These are phyloP conservation scores for Pollenia angustigena DNA, from an alignment of 2,888 invertebrate genomes.

Conservation along the genomic window DNA sequence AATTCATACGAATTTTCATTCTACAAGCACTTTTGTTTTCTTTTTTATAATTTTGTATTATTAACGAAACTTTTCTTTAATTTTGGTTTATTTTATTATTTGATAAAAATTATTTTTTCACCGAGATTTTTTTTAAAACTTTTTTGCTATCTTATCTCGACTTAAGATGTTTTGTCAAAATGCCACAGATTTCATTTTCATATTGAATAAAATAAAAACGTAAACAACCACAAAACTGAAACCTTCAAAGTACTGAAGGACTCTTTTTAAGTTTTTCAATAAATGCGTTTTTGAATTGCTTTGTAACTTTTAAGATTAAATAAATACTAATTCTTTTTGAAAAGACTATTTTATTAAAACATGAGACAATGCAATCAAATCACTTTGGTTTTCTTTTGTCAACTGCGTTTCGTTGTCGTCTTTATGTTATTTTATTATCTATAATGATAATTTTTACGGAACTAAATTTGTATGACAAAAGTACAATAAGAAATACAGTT, in stretches of 20 bases:
- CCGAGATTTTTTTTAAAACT: too few species aligned
- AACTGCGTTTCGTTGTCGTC: not conserved
- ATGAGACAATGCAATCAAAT: not conserved
- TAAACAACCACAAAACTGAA: conserved; percentile 27
- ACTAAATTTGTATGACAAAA: conserved; percentile 34
- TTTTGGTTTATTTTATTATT: too few species aligned
- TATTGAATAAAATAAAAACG: not conserved
- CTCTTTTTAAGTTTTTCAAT: not conserved
- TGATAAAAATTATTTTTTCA: too few species aligned
- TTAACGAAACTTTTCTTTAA: too few species aligned
- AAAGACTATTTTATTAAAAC: not conserved
- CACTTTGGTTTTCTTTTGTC: not conserved
- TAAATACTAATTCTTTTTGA: not conserved
- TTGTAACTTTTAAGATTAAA: not conserved
- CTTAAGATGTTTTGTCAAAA: too few species aligned
- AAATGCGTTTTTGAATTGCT: not conserved
- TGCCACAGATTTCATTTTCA: too few species aligned
- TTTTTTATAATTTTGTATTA: too few species aligned
- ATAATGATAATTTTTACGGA: conserved; percentile 53
- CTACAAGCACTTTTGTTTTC: too few species aligned
- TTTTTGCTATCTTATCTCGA: too few species aligned
- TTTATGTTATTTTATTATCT: conserved; percentile 9
- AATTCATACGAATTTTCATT: too few species aligned
- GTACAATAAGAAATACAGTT: conserved; percentile 23
- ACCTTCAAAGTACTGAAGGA: conserved; percentile 53